Evolutionary conservation across 2,888 invertebrate genomes (phyloP), one percentile per base, ranked within the genome.

Genomic region (Leuctra nigra): DNA sequence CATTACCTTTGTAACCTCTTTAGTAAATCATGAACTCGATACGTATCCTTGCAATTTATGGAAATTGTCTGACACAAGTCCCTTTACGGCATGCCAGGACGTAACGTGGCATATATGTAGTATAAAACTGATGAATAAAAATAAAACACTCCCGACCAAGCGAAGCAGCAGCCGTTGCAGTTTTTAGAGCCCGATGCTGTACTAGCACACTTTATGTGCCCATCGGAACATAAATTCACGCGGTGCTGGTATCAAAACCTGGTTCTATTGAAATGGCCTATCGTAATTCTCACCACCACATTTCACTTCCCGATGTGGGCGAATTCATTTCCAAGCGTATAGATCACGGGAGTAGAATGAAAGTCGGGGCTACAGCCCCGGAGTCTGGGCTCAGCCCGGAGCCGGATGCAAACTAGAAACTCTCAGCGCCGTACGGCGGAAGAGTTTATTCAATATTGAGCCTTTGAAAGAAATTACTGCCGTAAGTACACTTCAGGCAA

Each of bases 191-290:
- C 18, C 29, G 29, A 41, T 41, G 41, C n/a, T 41, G 16, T 41
- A 41, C 16, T 29, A 41, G 20, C n/a, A 29, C 41, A 11, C 18
- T 50, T 33, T 50, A 50, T 44, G 44, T 44, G 44, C 44, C 44
- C 44, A 44, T 44, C 44, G 23, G 44, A 20, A 44, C 44, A 44
- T 44, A 44, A 44, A 44, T 44, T 20, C 44, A 44, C 44, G 44
- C 50, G 50, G 50, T 11, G 33, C 16, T 44, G 50, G 50, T 50
- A 50, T 50, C 50, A 50, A 50, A 48, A 50, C 50, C 50, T 22
- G 50, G 33, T 50, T 50, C 50, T 50, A 50, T 50, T 50, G 50
- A 50, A 50, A 50, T 50, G 33, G 50, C 20, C 35, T 35, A 35
- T 35, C 33, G 50, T 50, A 50, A 50, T 50, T 50, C 50, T 33